Evolutionary conservation across 2,113 vertebrate genomes (phyloP).

Genomic region (Heterotilapia buettikoferi): DNA sequence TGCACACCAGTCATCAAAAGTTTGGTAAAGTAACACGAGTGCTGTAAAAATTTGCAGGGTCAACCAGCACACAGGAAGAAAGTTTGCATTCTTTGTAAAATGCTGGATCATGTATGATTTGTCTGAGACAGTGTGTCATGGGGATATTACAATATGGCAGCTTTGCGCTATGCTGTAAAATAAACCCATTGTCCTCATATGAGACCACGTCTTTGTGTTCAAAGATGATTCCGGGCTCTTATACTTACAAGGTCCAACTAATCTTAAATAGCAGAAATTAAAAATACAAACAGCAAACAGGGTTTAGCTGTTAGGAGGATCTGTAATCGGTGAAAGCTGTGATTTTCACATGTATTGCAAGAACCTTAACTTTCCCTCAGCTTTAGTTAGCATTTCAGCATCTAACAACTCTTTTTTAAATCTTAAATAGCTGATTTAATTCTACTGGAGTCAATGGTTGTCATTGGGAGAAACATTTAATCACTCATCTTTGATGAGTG

Average conservation of each 20-base stretch:
- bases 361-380: accelerated
- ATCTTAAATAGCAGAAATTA: not conserved
- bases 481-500: not conserved
- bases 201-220: not conserved
- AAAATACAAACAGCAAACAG: accelerated
- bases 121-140: not conserved
- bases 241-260: not conserved
- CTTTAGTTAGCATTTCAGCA: not conserved
- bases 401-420: accelerated
- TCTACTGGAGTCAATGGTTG: not conserved
- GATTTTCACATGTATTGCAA: not conserved
- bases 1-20: not conserved
- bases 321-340: accelerated
- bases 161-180: not conserved
- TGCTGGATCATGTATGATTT: not conserved
- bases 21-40: not conserved
- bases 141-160: not conserved
- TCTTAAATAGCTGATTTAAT: not conserved
- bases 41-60: not conserved
- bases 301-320: not conserved
- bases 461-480: not conserved
- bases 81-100: not conserved
- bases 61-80: accelerated
- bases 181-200: accelerated
- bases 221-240: accelerated